Conservation (phyloP, 2,797 vertebrate species). For the Scyliorhinus canicula region DNA sequence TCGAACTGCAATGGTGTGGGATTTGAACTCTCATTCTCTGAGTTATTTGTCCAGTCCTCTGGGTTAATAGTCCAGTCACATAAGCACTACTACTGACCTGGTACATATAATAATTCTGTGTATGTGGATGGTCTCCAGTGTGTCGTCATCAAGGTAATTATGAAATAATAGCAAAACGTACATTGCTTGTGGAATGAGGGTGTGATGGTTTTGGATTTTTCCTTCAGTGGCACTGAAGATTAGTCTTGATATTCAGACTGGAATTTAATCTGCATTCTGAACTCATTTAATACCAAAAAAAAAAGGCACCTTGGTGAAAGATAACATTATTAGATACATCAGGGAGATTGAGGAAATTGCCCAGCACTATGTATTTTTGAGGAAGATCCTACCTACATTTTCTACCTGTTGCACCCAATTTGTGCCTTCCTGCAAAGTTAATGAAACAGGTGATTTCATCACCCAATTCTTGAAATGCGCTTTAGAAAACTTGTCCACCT, state of each 20-base stretch:
- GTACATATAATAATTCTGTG: not conserved
- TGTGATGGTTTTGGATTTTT: not conserved
- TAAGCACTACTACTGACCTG: not conserved
- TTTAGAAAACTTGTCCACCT: too few species aligned
- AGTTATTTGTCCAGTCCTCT: not conserved
- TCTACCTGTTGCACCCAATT: too few species aligned
- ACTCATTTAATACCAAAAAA: not conserved
- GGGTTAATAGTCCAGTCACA: not conserved
- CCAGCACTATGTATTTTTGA: not conserved
- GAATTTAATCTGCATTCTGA: not conserved
- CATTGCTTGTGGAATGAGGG: not conserved
- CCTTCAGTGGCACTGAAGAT: not conserved
- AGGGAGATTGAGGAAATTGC: not conserved
- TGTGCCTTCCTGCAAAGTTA: too few species aligned
- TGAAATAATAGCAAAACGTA: not conserved
- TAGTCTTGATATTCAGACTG: not conserved
- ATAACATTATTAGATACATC: not conserved
- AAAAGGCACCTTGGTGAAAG: not conserved
- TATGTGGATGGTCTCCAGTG: not conserved
- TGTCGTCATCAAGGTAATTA: not conserved
- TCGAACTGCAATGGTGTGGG: not conserved
- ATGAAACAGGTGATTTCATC: too few species aligned
- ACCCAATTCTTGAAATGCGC: too few species aligned
- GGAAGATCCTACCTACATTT: too few species aligned
- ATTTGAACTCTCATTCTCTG: not conserved